phyloP scores from a whole-genome alignment of 2,888 invertebrate species.

The Athripsodes cinereus region DNA sequence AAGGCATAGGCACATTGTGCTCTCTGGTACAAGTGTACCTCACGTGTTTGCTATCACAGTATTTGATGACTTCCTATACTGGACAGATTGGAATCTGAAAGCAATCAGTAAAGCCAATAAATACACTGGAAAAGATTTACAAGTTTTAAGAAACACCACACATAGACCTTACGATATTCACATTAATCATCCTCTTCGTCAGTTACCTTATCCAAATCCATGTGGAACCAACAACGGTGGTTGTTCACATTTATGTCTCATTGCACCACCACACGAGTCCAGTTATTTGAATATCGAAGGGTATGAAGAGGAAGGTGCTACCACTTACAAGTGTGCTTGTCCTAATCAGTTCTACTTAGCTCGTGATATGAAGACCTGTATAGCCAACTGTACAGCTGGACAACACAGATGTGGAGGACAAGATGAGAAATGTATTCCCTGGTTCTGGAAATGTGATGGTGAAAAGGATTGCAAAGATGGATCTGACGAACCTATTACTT shows the following conservation, averaged over 20 bases:
- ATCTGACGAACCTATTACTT: slow-evolving; percentile 80
- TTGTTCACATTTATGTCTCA: slow-evolving; percentile 91
- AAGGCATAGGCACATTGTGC: slow-evolving; percentile 71
- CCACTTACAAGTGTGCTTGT: slow-evolving; percentile 81
- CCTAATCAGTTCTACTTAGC: slow-evolving; percentile 89
- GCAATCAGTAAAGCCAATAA: slow-evolving; percentile 89
- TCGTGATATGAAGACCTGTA: slow-evolving; percentile 78
- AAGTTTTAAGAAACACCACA: slow-evolving; percentile 79
- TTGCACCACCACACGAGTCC: slow-evolving; percentile 74
- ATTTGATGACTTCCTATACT: slow-evolving; percentile 90
- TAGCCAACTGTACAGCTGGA: slow-evolving; percentile 89
- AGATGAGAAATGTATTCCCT: slow-evolving; percentile 56
- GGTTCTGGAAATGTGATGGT: slow-evolving; percentile 73
- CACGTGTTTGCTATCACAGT: slow-evolving; percentile 93
- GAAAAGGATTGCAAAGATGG: slow-evolving; percentile 90
- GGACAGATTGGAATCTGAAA: slow-evolving; percentile 98
- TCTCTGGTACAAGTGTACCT: slow-evolving; percentile 78
- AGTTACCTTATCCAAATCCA: slow-evolving; percentile 80
- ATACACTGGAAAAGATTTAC: slow-evolving; percentile 73
- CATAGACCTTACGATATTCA: slow-evolving; percentile 94
- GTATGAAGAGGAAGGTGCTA: slow-evolving; percentile 73
- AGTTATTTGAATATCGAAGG: slow-evolving; percentile 72
- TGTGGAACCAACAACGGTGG: slow-evolving; percentile 91
- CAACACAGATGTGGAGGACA: slow-evolving; percentile 67
- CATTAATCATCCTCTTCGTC: slow-evolving; percentile 83